phyloP scores from a whole-genome alignment of 2,797 vertebrate genomes.

The Craterocephalus amniculus region DNA sequence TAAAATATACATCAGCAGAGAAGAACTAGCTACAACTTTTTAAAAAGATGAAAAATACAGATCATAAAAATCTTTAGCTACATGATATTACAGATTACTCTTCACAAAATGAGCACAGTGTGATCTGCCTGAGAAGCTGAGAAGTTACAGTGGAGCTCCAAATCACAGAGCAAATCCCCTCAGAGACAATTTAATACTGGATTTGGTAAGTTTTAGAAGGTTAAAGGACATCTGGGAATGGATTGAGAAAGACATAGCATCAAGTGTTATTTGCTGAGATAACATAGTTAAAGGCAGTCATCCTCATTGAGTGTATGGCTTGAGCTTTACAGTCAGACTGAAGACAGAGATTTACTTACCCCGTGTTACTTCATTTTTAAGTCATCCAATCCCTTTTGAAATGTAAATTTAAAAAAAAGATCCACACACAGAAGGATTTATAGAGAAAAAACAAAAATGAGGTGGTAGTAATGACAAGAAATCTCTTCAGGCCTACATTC shows the following conservation, averaged over 20 bases:
- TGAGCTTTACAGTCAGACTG: conserved; percentile 16
- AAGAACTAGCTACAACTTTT: not conserved
- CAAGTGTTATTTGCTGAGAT: conserved; percentile 24
- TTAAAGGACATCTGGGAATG: conserved; percentile 32
- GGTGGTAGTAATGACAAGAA: not conserved
- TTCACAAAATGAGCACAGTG: conserved; percentile 47
- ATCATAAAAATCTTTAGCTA: not conserved
- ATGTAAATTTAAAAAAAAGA: not conserved
- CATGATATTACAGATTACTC: conserved; percentile 23
- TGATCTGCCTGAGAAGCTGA: conserved; percentile 55
- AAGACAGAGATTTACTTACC: not conserved
- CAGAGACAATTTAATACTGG: conserved; percentile 55
- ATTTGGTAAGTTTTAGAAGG: conserved; percentile 47
- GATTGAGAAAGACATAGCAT: conserved; percentile 26
- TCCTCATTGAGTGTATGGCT: not conserved
- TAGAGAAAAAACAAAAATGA: not conserved
- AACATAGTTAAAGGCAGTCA: conserved; percentile 2
- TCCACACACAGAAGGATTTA: too few relatives aligned
- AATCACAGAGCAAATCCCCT: conserved; percentile 34
- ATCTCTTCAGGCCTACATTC: not conserved
- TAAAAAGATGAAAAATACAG: conserved; percentile 14
- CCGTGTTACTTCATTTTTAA: not conserved
- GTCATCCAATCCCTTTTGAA: not conserved
- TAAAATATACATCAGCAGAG: conserved; percentile 4
- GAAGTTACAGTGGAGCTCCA: conserved; percentile 52